These are phyloP conservation scores for Hydrozoanthus gracilis DNA, from an alignment of 92 coral and sea anemone species.

Conservation along the genomic window DNA sequence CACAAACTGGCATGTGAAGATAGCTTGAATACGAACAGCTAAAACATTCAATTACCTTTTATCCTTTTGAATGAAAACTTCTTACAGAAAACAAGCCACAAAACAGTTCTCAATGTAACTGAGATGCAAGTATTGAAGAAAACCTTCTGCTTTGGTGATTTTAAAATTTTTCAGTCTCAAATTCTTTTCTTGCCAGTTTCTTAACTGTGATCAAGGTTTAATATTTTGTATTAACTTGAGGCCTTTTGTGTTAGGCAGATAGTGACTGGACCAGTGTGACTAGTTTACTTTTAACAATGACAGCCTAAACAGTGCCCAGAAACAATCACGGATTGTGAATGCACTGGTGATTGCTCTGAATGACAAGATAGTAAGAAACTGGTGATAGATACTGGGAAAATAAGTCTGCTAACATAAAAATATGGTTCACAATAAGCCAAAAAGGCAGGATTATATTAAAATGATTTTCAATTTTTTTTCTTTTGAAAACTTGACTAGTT, in stretches of 20 bases:
- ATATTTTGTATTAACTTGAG: conserved; percentile 3
- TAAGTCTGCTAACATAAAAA: neutral
- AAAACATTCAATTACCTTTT: neutral
- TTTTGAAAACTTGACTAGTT: conserved; percentile 44
- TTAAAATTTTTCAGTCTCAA: neutral
- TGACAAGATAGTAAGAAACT: neutral
- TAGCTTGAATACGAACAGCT: too few relatives aligned
- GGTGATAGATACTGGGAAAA: conserved; percentile 10
- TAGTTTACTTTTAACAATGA: neutral
- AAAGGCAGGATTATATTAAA: neutral
- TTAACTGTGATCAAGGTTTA: neutral
- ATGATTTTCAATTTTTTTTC: neutral
- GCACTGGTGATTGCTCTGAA: conserved; percentile 18
- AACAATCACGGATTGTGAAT: neutral
- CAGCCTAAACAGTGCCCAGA: neutral
- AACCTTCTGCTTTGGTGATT: neutral
- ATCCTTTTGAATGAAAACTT: neutral
- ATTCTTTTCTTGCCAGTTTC: neutral
- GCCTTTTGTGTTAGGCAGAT: neutral
- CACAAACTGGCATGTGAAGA: too few relatives aligned
- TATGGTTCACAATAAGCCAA: neutral
- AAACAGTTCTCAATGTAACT: conserved; percentile 5
- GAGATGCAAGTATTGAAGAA: conserved; percentile 4
- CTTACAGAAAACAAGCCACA: conserved; percentile 1
- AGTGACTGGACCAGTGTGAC: neutral